Conservation (phyloP, 2,797 vertebrate genomes). For the Sebastes oblongus region DNA sequence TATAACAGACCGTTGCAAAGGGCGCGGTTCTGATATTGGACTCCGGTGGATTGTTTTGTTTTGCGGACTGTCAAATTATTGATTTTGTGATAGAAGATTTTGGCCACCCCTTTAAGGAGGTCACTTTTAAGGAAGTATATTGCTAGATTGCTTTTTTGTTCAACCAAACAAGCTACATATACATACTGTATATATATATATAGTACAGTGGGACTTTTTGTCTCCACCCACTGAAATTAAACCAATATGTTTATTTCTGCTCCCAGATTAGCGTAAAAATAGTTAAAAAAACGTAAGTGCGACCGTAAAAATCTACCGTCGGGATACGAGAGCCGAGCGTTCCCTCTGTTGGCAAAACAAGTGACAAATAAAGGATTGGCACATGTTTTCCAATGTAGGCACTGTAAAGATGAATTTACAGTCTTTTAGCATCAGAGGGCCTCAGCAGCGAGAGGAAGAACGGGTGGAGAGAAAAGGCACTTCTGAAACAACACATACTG, state of each 20-base stretch:
- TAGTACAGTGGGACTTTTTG: background rate
- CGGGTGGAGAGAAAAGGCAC: constrained; percentile 70
- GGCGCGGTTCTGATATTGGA: accelerated
- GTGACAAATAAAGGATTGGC: constrained; percentile 11
- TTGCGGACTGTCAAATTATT: accelerated
- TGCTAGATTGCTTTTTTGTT: background rate
- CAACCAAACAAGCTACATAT: background rate
- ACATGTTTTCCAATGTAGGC: constrained; percentile 34
- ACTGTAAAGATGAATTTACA: constrained; percentile 25
- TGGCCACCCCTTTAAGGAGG: too few species aligned
- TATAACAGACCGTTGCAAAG: too few species aligned
- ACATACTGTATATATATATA: too few species aligned
- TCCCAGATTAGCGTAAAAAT: background rate
- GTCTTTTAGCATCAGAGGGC: constrained; percentile 8
- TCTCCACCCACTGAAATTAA: background rate
- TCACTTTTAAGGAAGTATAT: background rate
- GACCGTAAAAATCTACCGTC: background rate
- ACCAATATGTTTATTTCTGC: background rate
- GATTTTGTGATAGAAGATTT: too few species aligned
- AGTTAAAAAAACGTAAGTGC: background rate
- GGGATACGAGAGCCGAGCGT: background rate
- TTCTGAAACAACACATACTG: constrained; percentile 40
- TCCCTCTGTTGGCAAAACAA: background rate
- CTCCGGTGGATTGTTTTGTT: too few species aligned
- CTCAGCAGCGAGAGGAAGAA: constrained; percentile 15